These are phyloP conservation scores for Enteromius radiatus DNA, from an alignment of 2,797 vertebrate species.

Conservation along the genomic window DNA sequence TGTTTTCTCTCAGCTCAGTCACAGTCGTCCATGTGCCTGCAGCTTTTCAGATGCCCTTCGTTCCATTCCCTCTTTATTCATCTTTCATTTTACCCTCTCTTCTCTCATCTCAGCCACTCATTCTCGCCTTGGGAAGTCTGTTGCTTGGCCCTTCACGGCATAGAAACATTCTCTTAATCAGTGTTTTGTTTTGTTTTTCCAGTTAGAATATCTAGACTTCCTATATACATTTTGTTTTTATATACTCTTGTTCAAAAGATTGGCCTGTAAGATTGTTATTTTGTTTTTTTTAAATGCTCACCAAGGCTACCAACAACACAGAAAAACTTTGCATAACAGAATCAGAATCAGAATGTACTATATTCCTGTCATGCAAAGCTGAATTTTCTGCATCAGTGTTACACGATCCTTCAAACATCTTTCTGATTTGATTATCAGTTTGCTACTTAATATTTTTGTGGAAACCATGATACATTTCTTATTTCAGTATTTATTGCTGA, in stretches of 20 bases:
- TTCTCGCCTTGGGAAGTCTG: conserved; percentile 61
- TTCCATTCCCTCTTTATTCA: neutral
- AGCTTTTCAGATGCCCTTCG: conserved; percentile 4
- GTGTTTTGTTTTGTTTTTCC: neutral
- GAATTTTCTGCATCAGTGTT: neutral
- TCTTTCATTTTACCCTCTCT: conserved; percentile 62
- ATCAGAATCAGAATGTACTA: neutral
- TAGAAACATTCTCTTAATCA: neutral
- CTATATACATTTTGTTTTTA: neutral
- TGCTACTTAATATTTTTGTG: too few species aligned
- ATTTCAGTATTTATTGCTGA: too few species aligned
- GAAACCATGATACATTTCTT: too few species aligned
- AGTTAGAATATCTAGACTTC: neutral
- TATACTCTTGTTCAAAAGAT: neutral
- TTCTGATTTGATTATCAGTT: neutral
- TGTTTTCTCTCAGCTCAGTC: conserved; percentile 55
- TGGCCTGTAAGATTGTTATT: neutral
- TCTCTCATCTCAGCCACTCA: conserved; percentile 55
- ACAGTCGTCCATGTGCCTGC: neutral
- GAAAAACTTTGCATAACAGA: neutral
- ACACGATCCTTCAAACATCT: neutral
- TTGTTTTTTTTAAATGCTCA: neutral
- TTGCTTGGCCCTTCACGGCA: neutral
- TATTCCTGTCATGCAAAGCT: neutral
- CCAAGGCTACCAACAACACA: neutral